Evolutionary conservation across 2,888 invertebrate species (phyloP), one percentile per base, ranked within the genome.

Genomic region (Euzetes globulus): DNA sequence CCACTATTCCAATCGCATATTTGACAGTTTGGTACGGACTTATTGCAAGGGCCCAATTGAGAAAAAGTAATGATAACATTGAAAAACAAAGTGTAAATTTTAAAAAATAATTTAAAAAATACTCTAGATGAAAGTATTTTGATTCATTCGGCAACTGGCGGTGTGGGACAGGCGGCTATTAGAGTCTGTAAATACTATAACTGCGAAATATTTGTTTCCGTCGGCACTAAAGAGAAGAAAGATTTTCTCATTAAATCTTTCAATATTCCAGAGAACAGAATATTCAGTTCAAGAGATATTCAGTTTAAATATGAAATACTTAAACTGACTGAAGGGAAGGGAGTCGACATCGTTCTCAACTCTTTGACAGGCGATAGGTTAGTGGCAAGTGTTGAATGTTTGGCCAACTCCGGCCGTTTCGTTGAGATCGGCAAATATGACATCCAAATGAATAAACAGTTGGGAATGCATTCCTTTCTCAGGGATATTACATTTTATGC

Each of bases 401-500:
- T 98, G 77, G 94, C 94, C 0, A 85, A 88, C 77, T 93, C 94
- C 82, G 98, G 97, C 22, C 88, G 96, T 76, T 98, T 98, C 86
- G 86, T 97, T 78, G 98, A 98, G 86, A 98, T 99, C 81, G 98
- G 98, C 80, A 98, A 98, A 84, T 93, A 91, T 79, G 97, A 98
- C 85, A 86, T 98, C 78, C 91, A 94, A 77, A 94, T 94, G 82
- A 91, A 98, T 83, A 88, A 88, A 2, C 85, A 89, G 17, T 84
- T 94, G 52, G 83, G 82, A 82, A 97, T 98, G 97, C 87, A 93
- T 0, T 83, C 96, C 25, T 95, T 98, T 86, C 84, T 97, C 80
- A 95, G 93, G 83, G 98, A 98, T 83, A 91, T 93, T 17, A 90
- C 94, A n/a, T 94, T 98, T 88, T 96, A 98, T 84, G 98, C 98